Evolutionary conservation across 2,888 invertebrate species (phyloP).

Genomic region (Oscheius sp.): DNA sequence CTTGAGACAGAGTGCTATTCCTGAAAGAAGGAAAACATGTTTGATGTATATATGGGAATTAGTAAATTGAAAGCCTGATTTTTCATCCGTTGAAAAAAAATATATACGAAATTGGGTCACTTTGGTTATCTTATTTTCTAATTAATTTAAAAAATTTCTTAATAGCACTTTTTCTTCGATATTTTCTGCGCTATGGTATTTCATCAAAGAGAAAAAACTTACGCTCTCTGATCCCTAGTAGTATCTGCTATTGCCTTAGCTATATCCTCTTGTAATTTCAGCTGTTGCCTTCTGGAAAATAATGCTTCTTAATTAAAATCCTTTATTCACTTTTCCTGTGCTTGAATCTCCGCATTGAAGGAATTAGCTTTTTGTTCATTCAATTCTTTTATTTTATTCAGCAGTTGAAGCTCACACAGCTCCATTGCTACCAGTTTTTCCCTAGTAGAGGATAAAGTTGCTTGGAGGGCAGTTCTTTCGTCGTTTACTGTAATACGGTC

Average conservation of each 20-base stretch:
- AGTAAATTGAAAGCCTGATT: no score
- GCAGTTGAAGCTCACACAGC: constrained; percentile 86
- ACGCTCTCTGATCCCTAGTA: constrained; percentile 33
- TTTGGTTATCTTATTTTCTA: no score
- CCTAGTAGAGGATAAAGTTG: constrained; percentile 1
- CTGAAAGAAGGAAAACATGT: background rate
- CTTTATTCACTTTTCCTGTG: constrained; percentile 37
- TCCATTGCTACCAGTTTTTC: constrained; percentile 71
- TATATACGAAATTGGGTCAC: no score
- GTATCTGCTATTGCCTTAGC: constrained; percentile 36
- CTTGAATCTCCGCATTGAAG: constrained; percentile 41
- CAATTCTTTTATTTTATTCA: constrained; percentile 87
- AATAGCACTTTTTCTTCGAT: no score
- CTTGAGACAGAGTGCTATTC: background rate
- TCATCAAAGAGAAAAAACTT: constrained; percentile 23
- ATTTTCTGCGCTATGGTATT: no score
- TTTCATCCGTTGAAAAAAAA: no score
- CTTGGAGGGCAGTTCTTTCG: constrained; percentile 46
- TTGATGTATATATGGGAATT: no score
- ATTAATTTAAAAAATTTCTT: no score
- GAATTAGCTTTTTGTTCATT: constrained; percentile 75
- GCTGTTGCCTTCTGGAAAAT: constrained; percentile 38
- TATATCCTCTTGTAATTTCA: constrained; percentile 37
- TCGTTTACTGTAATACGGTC: constrained; percentile 45
- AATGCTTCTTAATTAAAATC: background rate